Conservation (phyloP, 1,140 invertebrate genomes). For the Ceratitis capitata region DNA sequence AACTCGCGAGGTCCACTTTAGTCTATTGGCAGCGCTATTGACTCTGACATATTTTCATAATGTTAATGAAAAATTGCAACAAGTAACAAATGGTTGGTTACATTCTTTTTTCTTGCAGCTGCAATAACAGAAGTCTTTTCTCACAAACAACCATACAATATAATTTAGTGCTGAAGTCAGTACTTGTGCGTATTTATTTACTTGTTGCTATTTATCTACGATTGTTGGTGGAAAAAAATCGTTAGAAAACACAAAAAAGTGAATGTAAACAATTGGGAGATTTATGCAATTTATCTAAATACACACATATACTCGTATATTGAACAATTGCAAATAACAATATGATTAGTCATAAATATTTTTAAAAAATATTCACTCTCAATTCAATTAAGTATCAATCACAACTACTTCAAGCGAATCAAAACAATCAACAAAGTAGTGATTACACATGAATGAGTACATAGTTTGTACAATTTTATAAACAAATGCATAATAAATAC, state of each 20-base stretch:
- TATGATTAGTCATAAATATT: not conserved
- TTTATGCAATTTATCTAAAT: not conserved
- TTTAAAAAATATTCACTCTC: not conserved
- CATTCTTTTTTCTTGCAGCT: not conserved
- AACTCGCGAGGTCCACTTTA: not conserved
- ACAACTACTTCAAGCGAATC: not conserved
- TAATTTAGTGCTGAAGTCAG: not conserved
- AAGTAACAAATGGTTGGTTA: not conserved
- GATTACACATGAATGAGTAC: not conserved
- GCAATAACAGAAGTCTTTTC: not conserved
- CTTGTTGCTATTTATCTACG: not conserved
- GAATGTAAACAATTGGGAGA: not conserved
- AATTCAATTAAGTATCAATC: conserved; percentile 6
- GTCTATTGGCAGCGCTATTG: not conserved
- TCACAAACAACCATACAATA: not conserved
- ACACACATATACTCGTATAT: not conserved
- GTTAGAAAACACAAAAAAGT: not conserved
- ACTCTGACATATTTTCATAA: conserved; percentile 21
- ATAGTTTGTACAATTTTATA: not conserved
- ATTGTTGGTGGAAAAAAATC: not conserved
- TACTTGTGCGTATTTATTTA: conserved; percentile 1
- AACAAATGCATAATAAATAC: not conserved
- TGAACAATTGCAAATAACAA: not conserved
- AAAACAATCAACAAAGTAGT: conserved; percentile 6
- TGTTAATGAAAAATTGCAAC: conserved; percentile 30